These are phyloP conservation scores for Trichomycterus rosablanca DNA, from an alignment of 2,113 vertebrate genomes.

Conservation along the genomic window DNA sequence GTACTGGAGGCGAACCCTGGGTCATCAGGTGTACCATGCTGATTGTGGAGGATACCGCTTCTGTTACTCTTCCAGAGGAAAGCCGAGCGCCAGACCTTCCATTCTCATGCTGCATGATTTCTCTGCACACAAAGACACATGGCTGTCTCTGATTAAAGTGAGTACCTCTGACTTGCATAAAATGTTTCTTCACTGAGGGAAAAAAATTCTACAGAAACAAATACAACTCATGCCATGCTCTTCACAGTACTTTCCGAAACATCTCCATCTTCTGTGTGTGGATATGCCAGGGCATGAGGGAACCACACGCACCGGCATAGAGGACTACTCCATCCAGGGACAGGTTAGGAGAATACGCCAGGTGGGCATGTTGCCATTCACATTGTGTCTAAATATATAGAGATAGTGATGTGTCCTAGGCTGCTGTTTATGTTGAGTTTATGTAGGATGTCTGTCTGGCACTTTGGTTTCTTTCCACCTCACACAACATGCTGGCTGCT, in stretches of 20 bases:
- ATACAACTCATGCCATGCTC: neutral
- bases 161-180: neutral
- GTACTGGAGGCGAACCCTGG: conserved; percentile 93
- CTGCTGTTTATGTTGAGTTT: too few relatives aligned
- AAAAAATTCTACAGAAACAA: neutral
- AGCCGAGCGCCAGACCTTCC: conserved; percentile 77
- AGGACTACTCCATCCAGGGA: conserved; percentile 86
- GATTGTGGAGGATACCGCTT: conserved; percentile 84
- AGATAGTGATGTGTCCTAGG: too few relatives aligned
- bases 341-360: conserved; percentile 88
- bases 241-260: conserved; percentile 87
- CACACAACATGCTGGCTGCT: too few relatives aligned
- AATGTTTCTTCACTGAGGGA: neutral
- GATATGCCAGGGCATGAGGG: conserved; percentile 96
- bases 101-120: conserved; percentile 92
- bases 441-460: too few relatives aligned
- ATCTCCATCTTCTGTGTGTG: conserved; percentile 88
- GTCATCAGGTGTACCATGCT: conserved; percentile 81
- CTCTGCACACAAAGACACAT: conserved; percentile 91
- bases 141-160: conserved; percentile 91
- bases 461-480: too few relatives aligned
- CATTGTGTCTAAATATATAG: too few relatives aligned
- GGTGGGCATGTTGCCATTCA: conserved; percentile 62
- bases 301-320: conserved; percentile 80
- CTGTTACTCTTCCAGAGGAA: conserved; percentile 86